These are phyloP conservation scores for Desmodus rotundus DNA, from an alignment of 2,113 vertebrate genomes.

Conservation along the genomic window DNA sequence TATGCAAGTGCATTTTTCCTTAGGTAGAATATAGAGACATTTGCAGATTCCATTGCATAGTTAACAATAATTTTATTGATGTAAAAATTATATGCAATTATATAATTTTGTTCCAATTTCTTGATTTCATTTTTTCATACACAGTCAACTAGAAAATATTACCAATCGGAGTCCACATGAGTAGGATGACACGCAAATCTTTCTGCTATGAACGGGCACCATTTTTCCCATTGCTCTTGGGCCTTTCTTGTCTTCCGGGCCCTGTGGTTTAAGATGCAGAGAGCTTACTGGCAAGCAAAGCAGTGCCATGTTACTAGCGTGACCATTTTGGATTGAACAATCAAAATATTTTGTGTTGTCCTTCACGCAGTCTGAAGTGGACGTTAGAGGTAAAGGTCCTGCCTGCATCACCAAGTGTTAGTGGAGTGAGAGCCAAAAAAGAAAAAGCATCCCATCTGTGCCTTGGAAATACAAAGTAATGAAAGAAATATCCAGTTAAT, in stretches of 20 bases:
- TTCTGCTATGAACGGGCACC: fast-evolving
- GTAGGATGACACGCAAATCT: background rate
- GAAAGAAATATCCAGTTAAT: background rate
- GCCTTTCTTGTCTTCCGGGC: background rate
- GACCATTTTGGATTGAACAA: background rate
- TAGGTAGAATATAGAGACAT: background rate
- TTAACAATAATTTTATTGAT: background rate
- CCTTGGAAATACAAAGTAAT: background rate
- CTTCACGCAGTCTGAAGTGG: background rate
- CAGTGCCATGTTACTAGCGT: background rate
- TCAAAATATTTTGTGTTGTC: background rate
- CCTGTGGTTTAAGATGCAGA: background rate
- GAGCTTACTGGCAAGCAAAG: background rate
- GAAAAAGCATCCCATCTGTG: background rate
- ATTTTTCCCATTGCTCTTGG: background rate
- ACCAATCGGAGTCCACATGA: background rate
- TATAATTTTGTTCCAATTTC: background rate
- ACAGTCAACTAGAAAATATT: background rate
- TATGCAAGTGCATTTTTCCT: background rate
- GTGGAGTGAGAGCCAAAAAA: background rate
- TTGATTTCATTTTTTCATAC: background rate
- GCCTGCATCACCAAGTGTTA: background rate
- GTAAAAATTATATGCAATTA: background rate
- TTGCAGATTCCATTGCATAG: background rate
- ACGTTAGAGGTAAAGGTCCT: background rate